Evolutionary conservation across 2,888 invertebrate genomes (phyloP), one percentile per base, ranked within the genome.

Genomic region (Tromatobia lineatoria): DNA sequence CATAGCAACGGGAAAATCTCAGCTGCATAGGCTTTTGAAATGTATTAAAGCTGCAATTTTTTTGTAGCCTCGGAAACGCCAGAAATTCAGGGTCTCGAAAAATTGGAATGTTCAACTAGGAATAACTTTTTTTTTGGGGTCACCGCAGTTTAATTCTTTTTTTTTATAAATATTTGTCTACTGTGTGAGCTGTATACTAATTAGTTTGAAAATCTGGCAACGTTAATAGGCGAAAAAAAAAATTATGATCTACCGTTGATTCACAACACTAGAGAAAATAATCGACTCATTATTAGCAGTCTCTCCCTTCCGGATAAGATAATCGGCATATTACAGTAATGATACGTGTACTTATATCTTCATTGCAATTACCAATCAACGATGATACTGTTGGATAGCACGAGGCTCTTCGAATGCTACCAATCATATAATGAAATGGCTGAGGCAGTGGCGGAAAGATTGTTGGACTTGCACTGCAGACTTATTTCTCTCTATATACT

Each of bases 361-460:
- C 29, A 29, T 59, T 29, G 59, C n/a, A 29, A 59, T 61, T 61
- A n/a, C n/a, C 64, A 38, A 20, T 64, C 38, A 38, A 64, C 64
- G 20, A 38, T 20, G 34, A 64, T 38, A 38, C 18, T 64, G 18
- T 18, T 23, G 42, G 13, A n/a, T 34, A 92, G 92, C 38, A 89
- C 87, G n/a, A 91, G 90, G 75, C 88, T 95, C 29, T 94, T 94
- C 74, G 91, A 91, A 82, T 96, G 96, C 74, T 96, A 96, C 90
- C 97, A 97, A 92, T 96, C 96, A 85, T 97, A 96, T 91, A 95
- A 96, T 3, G 97, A 97, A 89, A 97, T 98, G 96, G 96, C 97
- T 0, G 98, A 98, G 92, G 97, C 98, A 0, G 94, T 98, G 13
- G 98, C 97, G 0, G 98, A 98, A 92, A 94, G 98, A 77, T 95